These are phyloP conservation scores for Erannis defoliaria DNA, from an alignment of 2,888 invertebrate species.

Conservation along the genomic window DNA sequence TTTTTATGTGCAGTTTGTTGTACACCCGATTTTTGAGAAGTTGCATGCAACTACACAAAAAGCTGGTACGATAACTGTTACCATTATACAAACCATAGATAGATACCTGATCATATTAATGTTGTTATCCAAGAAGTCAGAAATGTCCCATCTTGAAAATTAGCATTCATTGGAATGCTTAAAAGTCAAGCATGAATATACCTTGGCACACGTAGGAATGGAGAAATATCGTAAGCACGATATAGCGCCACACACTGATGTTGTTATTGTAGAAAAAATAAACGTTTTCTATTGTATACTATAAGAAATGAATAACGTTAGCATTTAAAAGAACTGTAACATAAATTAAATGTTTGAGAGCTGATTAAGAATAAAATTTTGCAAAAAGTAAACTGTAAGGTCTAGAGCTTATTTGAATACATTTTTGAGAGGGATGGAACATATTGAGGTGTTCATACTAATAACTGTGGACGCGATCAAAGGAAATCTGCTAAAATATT, in stretches of 20 bases:
- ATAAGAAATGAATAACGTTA: too few relatives aligned
- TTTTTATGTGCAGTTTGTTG: too few relatives aligned
- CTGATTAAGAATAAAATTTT: too few relatives aligned
- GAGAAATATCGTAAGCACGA: background rate
- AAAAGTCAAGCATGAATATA: background rate
- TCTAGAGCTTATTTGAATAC: background rate
- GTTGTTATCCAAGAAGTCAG: background rate
- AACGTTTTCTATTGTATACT: background rate
- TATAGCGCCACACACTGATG: background rate
- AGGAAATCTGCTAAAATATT: background rate
- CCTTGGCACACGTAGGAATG: background rate
- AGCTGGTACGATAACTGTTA: background rate
- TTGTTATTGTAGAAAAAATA: background rate
- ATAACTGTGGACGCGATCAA: background rate
- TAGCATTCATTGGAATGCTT: background rate
- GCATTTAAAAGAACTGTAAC: too few relatives aligned
- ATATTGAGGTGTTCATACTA: background rate
- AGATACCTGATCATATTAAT: background rate
- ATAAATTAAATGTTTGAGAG: too few relatives aligned
- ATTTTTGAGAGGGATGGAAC: background rate
- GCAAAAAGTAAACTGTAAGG: too few relatives aligned
- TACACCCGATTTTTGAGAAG: background rate
- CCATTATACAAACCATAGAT: background rate
- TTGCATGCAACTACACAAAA: background rate
- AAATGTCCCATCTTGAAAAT: background rate